These are phyloP conservation scores for Triplophysa tibetana DNA, from an alignment of 2,113 vertebrate species.

Conservation along the genomic window DNA sequence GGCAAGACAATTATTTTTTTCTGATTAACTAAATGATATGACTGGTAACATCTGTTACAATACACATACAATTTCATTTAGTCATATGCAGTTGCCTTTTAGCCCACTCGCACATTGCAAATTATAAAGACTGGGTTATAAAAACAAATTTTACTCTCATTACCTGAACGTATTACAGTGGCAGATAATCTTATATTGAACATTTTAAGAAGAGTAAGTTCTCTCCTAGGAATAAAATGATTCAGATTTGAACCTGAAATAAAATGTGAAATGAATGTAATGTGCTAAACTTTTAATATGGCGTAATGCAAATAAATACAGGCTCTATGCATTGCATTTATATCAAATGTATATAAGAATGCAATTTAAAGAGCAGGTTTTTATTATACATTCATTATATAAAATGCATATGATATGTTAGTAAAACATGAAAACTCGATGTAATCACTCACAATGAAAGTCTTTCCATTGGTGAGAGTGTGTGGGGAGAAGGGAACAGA, in stretches of 20 bases:
- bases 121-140: background rate
- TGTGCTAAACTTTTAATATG: background rate
- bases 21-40: conserved; percentile 13
- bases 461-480: conserved; percentile 71
- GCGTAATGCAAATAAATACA: background rate
- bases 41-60: background rate
- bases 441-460: conserved; percentile 81
- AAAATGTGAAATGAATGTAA: conserved; percentile 9
- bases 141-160: no score
- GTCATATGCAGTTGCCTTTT: background rate
- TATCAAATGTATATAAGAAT: background rate
- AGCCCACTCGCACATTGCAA: background rate
- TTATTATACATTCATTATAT: no score
- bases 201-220: no score
- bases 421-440: conserved; percentile 63
- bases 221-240: background rate
- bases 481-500: conserved; percentile 74
- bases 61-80: conserved; percentile 1
- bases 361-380: background rate
- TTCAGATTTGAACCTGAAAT: conserved; percentile 4
- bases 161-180: no score
- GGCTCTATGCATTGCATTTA: background rate
- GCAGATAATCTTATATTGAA: no score
- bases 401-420: no score
- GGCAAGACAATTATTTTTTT: background rate